Conservation (phyloP, 2,113 vertebrate species). For the Gavia stellata region DNA sequence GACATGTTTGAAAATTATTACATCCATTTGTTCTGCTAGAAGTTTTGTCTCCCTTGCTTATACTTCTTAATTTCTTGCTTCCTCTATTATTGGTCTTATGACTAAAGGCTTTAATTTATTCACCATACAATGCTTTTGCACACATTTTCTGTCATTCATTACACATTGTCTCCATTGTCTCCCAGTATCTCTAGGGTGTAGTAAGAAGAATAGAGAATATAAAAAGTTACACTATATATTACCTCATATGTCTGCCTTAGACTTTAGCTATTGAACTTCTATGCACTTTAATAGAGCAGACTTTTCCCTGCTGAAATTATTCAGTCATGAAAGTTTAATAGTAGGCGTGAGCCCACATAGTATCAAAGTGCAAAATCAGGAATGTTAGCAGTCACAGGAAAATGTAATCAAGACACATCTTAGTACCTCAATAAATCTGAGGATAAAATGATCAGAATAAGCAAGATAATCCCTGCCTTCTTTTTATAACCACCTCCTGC, state of each 20-base stretch:
- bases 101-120: constrained; percentile 72
- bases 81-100: constrained; percentile 64
- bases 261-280: not conserved
- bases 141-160: constrained; percentile 25
- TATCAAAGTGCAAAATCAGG: not conserved
- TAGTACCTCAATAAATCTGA: not conserved
- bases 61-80: constrained; percentile 58
- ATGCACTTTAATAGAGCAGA: not conserved
- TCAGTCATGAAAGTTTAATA: constrained; percentile 10
- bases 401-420: not conserved
- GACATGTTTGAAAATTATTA: constrained; percentile 48
- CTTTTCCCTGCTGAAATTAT: constrained; percentile 24
- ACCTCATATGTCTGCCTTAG: constrained; percentile 28
- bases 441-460: not conserved
- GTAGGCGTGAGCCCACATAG: not conserved
- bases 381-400: not conserved
- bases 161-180: constrained; percentile 27
- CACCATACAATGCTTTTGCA: constrained; percentile 33
- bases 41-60: constrained; percentile 45
- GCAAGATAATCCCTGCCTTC: not conserved
- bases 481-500: not conserved
- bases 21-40: constrained; percentile 62
- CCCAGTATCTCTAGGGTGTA: not conserved
- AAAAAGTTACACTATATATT: constrained; percentile 45
- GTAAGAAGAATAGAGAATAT: not conserved